Base-by-base conservation (phyloP, 2,888 invertebrate genomes). In the Saturnia japonica region DNA sequence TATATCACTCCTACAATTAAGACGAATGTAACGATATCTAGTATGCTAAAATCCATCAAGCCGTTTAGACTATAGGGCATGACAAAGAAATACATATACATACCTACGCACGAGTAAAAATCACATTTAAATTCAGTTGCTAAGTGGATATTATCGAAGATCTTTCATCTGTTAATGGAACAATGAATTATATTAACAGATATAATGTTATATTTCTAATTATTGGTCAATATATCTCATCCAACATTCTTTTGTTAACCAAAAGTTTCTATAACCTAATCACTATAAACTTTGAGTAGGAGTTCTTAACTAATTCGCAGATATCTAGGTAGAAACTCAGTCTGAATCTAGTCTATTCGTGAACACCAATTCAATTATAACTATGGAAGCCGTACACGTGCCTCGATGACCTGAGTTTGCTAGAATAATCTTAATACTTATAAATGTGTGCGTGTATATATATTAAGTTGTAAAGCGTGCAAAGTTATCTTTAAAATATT, bases 321-420 rank as follows among this genome's bases (percentile, higher is more conserved):
- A 8, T 43, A 57, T 60, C 25, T 60, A 68, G 66, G 68, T 62
- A 45, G 54, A 72, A 72, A 74, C 71, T 72, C 67, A 74, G 72
- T 70, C 57, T 71, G 40, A 69, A 71, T 72, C 68, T 69, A 71
- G 70, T 60, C 22, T 6, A 14, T 67, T 70, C 72, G 72, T 69
- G 70, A 67, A 70, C 57, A 77, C 71, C 80, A 80, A 79, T 80
- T 79, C 75, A 79, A 79, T 79, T 80, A 78, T 70, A 73, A 71
- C 60, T 47, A 14, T 57, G 40, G 78, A 75, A 76, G 74, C 80
- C 80, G 1, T 77, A 81, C 69, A 28, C 47, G 47, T 28, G 34
- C 51, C 47, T 47, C n/a, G 42, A 60, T 60, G 25, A 60, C 25
- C 25, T 3, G 9, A 25, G 28, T 60, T 60, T 28, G 57, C 25